phyloP scores from a whole-genome alignment of 2,113 vertebrate species.

The Notothenia rossii region DNA sequence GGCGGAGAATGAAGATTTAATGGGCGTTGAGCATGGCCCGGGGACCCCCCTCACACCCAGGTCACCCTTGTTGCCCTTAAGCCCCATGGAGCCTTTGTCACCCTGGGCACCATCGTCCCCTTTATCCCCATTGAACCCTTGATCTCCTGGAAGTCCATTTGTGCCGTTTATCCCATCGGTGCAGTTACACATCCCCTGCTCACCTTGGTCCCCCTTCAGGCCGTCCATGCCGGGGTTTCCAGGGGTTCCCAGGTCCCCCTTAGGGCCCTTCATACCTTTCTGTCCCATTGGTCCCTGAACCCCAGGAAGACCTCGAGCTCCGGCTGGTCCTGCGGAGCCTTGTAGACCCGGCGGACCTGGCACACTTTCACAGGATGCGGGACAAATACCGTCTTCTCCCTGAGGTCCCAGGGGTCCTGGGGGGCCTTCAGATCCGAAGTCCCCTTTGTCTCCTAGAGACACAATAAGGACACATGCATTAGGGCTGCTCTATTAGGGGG shows the following conservation, averaged over 20 bases:
- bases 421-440: slow-evolving; percentile 62
- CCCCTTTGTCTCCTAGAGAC: slow-evolving; percentile 82
- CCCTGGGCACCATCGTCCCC: slow-evolving; percentile 67
- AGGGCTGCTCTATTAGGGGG: too few relatives aligned
- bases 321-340: slow-evolving; percentile 70
- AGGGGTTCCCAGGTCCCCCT: slow-evolving; percentile 65
- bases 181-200: slow-evolving; percentile 75
- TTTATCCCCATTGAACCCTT: slow-evolving; percentile 68
- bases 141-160: slow-evolving; percentile 55
- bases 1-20: slow-evolving; percentile 80
- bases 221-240: slow-evolving; percentile 70
- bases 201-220: slow-evolving; percentile 75
- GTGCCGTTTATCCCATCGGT: slow-evolving; percentile 67
- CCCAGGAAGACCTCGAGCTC: slow-evolving; percentile 77
- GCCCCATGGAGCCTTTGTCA: slow-evolving; percentile 55
- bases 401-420: slow-evolving; percentile 68
- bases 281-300: slow-evolving; percentile 54
- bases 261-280: slow-evolving; percentile 66
- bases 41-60: slow-evolving; percentile 67
- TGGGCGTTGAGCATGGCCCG: slow-evolving; percentile 75
- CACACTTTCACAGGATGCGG: slow-evolving; percentile 59
- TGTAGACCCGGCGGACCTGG: slow-evolving; percentile 66
- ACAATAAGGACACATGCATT: background rate
- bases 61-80: slow-evolving; percentile 68
- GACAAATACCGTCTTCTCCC: slow-evolving; percentile 77